Conservation (phyloP, 2,113 vertebrate genomes). For the Caretta caretta region DNA sequence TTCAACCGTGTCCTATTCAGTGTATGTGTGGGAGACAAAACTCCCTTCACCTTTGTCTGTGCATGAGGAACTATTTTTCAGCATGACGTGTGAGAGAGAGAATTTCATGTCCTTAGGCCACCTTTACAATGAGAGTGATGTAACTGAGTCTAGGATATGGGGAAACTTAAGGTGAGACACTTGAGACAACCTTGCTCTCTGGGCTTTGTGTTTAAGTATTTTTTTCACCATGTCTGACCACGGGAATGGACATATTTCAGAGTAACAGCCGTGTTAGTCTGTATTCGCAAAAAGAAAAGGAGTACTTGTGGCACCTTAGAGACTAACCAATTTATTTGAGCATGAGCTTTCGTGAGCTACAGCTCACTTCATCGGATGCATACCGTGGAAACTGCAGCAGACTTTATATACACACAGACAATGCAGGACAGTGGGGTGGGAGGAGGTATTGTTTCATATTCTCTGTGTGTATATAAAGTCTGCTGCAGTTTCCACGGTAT, state of each 20-base stretch:
- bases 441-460: too few species aligned
- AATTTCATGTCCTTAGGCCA: slow-evolving; percentile 55
- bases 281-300: too few species aligned
- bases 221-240: not conserved
- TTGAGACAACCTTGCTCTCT: not conserved
- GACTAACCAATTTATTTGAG: too few species aligned
- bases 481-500: too few species aligned
- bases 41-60: not conserved
- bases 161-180: not conserved
- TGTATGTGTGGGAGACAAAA: not conserved
- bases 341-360: too few species aligned
- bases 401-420: too few species aligned
- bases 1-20: not conserved
- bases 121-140: slow-evolving; percentile 49
- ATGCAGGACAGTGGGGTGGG: too few species aligned
- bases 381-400: too few species aligned
- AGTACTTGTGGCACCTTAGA: too few species aligned
- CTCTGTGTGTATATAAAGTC: too few species aligned
- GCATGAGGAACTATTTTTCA: slow-evolving; percentile 41
- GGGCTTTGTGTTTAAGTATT: not conserved
- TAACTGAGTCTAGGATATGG: slow-evolving; percentile 35
- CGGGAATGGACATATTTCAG: not conserved
- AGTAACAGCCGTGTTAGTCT: too few species aligned
- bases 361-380: too few species aligned
- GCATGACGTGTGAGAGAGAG: not conserved